Evolutionary conservation across 2,888 invertebrate species (phyloP).

Genomic region (Ferrisia virgata): DNA sequence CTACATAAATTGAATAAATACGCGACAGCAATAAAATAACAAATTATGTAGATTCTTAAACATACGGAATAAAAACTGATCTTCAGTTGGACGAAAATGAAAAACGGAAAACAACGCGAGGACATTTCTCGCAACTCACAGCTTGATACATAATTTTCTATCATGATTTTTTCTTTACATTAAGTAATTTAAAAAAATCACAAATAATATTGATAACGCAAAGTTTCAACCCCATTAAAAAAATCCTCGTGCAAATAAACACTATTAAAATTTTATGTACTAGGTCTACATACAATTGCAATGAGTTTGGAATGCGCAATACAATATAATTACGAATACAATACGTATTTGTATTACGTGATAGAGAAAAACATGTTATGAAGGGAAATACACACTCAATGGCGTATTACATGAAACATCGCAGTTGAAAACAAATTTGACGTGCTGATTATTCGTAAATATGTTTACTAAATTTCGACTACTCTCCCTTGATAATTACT

Average conservation of each 20-base stretch:
- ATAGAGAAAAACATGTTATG: not conserved
- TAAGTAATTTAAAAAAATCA: not conserved
- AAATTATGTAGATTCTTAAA: not conserved
- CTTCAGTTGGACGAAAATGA: not conserved
- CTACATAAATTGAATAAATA: not conserved
- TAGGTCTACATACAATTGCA: not conserved
- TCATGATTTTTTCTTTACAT: not conserved
- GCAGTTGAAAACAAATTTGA: not conserved
- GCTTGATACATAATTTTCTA: not conserved
- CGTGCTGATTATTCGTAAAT: not conserved
- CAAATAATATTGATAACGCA: not conserved
- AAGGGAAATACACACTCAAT: not conserved
- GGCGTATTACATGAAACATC: not conserved
- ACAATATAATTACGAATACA: not conserved
- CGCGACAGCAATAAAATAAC: not conserved
- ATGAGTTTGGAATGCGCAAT: not conserved
- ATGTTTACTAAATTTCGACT: constrained; percentile 9
- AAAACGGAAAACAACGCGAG: not conserved
- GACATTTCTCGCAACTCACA: not conserved
- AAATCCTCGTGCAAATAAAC: not conserved
- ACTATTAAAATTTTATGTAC: not conserved
- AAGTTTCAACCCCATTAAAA: not conserved
- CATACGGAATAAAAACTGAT: not conserved
- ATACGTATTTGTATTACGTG: not conserved
- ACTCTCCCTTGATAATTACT: not conserved